A percentile compares a stretch with the other conserved stretches of the same genome.
phyloP scores from a whole-genome alignment of 2,888 invertebrate genomes.

The Lucinisca nassula region DNA sequence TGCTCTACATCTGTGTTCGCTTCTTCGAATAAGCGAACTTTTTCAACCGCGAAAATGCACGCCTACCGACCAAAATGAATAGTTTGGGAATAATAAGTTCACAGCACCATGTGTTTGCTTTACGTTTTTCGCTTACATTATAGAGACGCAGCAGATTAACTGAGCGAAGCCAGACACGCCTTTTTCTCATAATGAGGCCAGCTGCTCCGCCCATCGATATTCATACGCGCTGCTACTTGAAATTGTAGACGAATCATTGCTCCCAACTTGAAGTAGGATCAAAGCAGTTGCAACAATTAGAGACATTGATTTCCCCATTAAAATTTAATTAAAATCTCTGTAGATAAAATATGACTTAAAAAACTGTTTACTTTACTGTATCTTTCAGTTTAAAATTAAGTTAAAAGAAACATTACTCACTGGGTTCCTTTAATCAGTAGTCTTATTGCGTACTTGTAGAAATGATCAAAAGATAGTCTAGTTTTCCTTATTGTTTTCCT shows the following conservation, averaged over 20 bases:
- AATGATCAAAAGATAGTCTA: too few species aligned
- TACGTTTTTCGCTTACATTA: background rate
- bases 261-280: conserved; percentile 2
- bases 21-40: background rate
- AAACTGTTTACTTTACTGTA: background rate
- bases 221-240: background rate
- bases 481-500: too few species aligned
- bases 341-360: conserved; percentile 22
- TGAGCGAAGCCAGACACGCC: background rate
- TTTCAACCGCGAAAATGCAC: background rate
- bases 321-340: conserved; percentile 41
- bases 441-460: too few species aligned
- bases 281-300: conserved; percentile 16
- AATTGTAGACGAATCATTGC: background rate
- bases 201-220: conserved; percentile 16
- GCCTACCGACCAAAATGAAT: background rate
- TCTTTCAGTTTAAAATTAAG: background rate
- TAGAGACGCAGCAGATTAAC: background rate
- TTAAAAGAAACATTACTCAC: background rate
- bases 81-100: background rate
- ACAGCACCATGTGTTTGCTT: background rate
- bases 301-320: conserved; percentile 15
- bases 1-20: background rate
- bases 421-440: background rate
- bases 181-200: conserved; percentile 21